Conservation (phyloP, 2,888 invertebrate genomes). For the Aphelenchoides bicaudatus region DNA sequence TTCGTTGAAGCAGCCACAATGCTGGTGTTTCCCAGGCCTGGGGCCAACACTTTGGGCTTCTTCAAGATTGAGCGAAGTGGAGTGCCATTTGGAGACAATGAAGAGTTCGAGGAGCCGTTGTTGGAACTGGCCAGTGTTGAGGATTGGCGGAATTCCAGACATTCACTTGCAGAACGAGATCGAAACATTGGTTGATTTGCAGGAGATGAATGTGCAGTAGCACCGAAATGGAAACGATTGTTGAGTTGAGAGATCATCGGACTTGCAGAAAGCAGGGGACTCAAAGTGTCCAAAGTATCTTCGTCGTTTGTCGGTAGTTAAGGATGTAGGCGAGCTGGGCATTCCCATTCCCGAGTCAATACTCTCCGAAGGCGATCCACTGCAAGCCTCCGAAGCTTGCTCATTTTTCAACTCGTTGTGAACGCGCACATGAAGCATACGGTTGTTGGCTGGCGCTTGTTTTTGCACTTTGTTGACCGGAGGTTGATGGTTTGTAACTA, state of each 20-base stretch:
- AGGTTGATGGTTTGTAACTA: background rate
- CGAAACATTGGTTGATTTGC: constrained; percentile 13
- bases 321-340: too few species aligned
- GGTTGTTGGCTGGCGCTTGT: constrained; percentile 6
- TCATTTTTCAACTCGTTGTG: background rate
- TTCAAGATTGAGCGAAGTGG: constrained; percentile 28
- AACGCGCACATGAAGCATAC: constrained; percentile 9
- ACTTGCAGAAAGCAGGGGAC: constrained; percentile 5
- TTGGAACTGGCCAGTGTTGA: background rate
- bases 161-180: constrained; percentile 31
- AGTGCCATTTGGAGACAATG: constrained; percentile 18
- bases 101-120: background rate
- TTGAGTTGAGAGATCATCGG: background rate
- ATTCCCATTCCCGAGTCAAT: constrained; percentile 29
- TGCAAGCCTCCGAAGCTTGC: background rate
- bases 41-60: constrained; percentile 24
- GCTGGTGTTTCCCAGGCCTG: constrained; percentile 15
- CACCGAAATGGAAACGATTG: constrained; percentile 19
- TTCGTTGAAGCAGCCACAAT: background rate
- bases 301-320: too few species aligned
- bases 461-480: background rate
- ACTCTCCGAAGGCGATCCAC: constrained; percentile 22
- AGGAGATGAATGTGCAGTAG: constrained; percentile 18
- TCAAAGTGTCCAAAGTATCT: constrained; percentile 12
- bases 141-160: constrained; percentile 12